Base-by-base conservation (phyloP, 2,888 invertebrate species). In the Caenorhabditis sinica region DNA sequence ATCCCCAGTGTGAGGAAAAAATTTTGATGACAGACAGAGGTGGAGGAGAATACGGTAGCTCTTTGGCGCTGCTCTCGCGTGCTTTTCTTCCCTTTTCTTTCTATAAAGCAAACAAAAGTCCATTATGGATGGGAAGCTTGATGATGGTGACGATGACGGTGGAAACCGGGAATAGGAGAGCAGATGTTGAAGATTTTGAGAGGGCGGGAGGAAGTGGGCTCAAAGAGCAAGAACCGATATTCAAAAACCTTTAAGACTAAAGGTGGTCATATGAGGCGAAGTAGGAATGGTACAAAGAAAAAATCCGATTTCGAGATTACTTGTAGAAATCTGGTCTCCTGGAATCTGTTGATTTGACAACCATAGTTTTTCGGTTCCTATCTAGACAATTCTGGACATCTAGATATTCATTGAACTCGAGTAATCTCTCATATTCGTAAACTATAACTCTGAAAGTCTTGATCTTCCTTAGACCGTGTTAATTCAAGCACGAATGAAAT, bases 81-180 rank as follows among this genome's bases (percentile, higher is more conserved):
- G 77, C 69, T 76, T 68, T 53, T 20, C 13, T 40, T 40, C 51
- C 49, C 63, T 65, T 72, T 66, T 66, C 56, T 49, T 33, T 53
- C 68, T 69, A 69, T 20, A 83, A 79, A 83, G 65, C 83, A 83
- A 83, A 83, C 79, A 83, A 80, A 83, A 79, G 83, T 83, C 83
- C 83, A 83, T 83, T 83, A 83, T 74, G 79, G 79, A 63, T 69
- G 63, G 49, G 45, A 69, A 76, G 69, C 77, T 71, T 71, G 69
- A 77, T 77, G 68, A 77, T 30, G 76, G 68, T 56, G 76, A 68
- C 60, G 76, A 23, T 17, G 53, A 20, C 33, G 61, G 68, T 51
- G 36, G 40, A 51, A 69, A 56, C 45, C 4, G 49, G 33, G 43
- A 56, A 33, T 20, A 25, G 56, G 71, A 66, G 56, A 79, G 68